phyloP scores from a whole-genome alignment of 2,113 vertebrate genomes.

The Taurulus bubalis region DNA sequence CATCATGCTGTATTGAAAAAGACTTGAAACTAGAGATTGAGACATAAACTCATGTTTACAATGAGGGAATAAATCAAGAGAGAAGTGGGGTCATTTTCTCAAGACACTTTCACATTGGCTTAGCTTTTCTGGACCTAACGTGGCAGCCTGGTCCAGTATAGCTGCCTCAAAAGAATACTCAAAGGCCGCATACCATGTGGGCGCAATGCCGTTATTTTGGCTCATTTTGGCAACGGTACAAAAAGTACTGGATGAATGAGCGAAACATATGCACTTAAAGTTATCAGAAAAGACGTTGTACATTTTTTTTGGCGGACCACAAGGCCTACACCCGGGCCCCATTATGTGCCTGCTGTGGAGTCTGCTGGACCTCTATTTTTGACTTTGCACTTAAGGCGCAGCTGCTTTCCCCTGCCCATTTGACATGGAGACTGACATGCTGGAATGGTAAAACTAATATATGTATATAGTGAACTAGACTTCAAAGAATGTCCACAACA shows the following conservation, averaged over 20 bases:
- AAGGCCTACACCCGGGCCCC: constrained; percentile 21
- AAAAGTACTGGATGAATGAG: not conserved
- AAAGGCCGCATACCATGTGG: too few species aligned
- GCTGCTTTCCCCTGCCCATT: constrained; percentile 45
- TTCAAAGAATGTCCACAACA: constrained; percentile 23
- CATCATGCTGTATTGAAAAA: not conserved
- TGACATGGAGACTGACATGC: constrained; percentile 37
- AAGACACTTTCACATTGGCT: too few species aligned
- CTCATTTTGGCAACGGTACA: not conserved
- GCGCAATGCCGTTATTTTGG: too few species aligned
- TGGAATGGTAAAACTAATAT: constrained; percentile 48
- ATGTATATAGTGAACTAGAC: constrained; percentile 34
- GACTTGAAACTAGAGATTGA: not conserved
- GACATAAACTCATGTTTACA: not conserved
- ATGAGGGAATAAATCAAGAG: not conserved
- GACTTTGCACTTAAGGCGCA: constrained; percentile 33
- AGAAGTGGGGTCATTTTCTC: not conserved
- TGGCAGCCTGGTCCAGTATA: too few species aligned
- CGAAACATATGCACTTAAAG: constrained; percentile 5
- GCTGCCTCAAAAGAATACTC: too few species aligned
- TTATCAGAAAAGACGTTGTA: not conserved
- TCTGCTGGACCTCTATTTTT: constrained; percentile 48
- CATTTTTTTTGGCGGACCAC: not conserved
- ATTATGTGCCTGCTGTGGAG: constrained; percentile 11
- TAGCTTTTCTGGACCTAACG: too few species aligned